phyloP scores from a whole-genome alignment of 2,113 vertebrate species.

The Synodontis membranacea region DNA sequence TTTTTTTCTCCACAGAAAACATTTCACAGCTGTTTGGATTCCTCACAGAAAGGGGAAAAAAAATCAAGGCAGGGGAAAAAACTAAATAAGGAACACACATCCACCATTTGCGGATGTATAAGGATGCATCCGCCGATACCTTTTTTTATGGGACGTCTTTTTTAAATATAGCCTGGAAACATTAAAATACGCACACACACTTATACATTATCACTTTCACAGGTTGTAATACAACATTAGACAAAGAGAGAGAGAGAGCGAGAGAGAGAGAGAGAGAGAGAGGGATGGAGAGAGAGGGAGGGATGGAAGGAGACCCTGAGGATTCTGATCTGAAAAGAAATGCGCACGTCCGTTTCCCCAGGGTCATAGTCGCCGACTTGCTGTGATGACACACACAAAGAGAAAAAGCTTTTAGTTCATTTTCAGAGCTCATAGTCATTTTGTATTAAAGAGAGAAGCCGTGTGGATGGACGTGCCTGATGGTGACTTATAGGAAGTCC shows the following conservation, averaged over 20 bases:
- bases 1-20: conserved; percentile 73
- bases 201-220: conserved; percentile 89
- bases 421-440: background rate
- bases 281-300: conserved; percentile 13
- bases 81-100: conserved; percentile 67
- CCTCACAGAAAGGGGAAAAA: conserved; percentile 35
- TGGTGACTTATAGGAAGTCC: conserved; percentile 93
- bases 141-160: conserved; percentile 56
- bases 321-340: conserved; percentile 35
- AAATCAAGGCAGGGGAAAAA: conserved; percentile 46
- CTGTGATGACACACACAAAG: conserved; percentile 46
- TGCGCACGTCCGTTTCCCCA: conserved; percentile 56
- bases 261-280: conserved; percentile 33
- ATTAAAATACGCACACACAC: conserved; percentile 87
- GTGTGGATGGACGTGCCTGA: conserved; percentile 45
- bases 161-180: conserved; percentile 69
- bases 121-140: conserved; percentile 86
- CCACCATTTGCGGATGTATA: conserved; percentile 65
- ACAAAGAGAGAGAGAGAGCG: conserved; percentile 65
- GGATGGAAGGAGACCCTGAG: conserved; percentile 46
- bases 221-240: conserved; percentile 93
- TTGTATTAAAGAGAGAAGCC: background rate
- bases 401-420: conserved; percentile 14
- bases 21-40: conserved; percentile 69
- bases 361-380: conserved; percentile 51